Evolutionary conservation across 2,113 vertebrate genomes (phyloP).

Genomic region (Erythrocercus mccallii): DNA sequence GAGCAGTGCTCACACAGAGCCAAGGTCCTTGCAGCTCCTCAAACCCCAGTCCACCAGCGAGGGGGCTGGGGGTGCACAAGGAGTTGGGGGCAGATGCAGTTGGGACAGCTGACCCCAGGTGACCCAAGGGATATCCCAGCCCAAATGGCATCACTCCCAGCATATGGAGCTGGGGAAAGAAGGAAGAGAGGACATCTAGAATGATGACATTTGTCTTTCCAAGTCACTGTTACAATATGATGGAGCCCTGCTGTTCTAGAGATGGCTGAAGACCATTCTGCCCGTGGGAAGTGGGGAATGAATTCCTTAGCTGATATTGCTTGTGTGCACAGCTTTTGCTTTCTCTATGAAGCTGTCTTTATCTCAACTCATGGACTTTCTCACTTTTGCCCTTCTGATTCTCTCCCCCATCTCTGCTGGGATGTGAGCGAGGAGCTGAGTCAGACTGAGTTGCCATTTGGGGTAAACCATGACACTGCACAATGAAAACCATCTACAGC

Average conservation of each 20-base stretch:
- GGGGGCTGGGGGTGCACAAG: background rate
- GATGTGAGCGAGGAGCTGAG: background rate
- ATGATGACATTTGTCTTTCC: background rate
- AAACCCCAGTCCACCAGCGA: background rate
- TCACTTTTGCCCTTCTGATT: background rate
- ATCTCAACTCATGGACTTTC: background rate
- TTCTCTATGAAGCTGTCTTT: background rate
- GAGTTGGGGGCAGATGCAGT: background rate
- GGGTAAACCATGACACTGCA: background rate
- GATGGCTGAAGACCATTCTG: background rate
- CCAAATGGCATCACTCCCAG: background rate
- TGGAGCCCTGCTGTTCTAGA: background rate
- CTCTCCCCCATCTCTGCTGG: background rate
- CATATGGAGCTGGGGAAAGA: background rate
- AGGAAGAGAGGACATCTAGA: background rate
- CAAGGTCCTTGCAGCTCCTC: background rate
- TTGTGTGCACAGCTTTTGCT: background rate
- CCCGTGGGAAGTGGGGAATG: background rate
- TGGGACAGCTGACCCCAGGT: background rate
- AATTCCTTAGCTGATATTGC: background rate
- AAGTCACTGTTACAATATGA: background rate
- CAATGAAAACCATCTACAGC: background rate
- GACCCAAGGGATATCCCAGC: background rate
- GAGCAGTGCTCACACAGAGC: background rate
- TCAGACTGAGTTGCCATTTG: too few species aligned